These are phyloP conservation scores for Ophioderma brevispina DNA, from an alignment of 35 echinoderm and acorn worm species.

Conservation along the genomic window DNA sequence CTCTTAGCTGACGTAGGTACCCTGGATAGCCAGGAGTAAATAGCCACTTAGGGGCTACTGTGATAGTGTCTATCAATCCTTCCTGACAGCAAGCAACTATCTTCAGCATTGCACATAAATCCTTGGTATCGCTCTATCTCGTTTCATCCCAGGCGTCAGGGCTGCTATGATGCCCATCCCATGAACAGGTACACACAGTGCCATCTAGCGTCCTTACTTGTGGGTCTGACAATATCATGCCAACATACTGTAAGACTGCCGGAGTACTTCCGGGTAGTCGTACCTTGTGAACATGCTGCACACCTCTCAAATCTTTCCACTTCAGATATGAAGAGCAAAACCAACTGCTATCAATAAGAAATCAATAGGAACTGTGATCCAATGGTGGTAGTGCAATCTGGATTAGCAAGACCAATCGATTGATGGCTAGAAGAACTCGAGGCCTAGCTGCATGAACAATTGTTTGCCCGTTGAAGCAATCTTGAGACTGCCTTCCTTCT, in stretches of 20 bases:
- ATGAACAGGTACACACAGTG: conserved; percentile 43
- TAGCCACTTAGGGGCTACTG: neutral
- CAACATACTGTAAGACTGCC: conserved; percentile 45
- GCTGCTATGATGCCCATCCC: conserved; percentile 34
- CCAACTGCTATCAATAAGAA: conserved; percentile 6
- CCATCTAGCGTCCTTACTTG: conserved; percentile 66
- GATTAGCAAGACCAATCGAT: conserved; percentile 64
- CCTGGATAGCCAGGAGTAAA: neutral
- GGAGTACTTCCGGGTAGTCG: neutral
- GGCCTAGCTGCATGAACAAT: conserved; percentile 64
- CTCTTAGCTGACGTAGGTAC: neutral
- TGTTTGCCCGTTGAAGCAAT: conserved; percentile 53
- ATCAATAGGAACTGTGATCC: conserved; percentile 62
- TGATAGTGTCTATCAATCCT: neutral
- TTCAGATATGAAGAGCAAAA: conserved; percentile 35
- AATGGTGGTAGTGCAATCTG: conserved; percentile 74
- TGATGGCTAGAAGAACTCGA: conserved; percentile 46
- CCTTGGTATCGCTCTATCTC: neutral
- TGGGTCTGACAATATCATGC: conserved; percentile 78
- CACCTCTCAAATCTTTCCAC: conserved; percentile 38
- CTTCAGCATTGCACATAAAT: neutral
- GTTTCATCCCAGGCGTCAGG: neutral
- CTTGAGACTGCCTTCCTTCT: neutral
- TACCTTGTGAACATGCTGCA: conserved; percentile 47
- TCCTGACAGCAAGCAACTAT: conserved; percentile 29